Conservation (phyloP, 2,113 vertebrate genomes). For the Poicephalus gulielmi region DNA sequence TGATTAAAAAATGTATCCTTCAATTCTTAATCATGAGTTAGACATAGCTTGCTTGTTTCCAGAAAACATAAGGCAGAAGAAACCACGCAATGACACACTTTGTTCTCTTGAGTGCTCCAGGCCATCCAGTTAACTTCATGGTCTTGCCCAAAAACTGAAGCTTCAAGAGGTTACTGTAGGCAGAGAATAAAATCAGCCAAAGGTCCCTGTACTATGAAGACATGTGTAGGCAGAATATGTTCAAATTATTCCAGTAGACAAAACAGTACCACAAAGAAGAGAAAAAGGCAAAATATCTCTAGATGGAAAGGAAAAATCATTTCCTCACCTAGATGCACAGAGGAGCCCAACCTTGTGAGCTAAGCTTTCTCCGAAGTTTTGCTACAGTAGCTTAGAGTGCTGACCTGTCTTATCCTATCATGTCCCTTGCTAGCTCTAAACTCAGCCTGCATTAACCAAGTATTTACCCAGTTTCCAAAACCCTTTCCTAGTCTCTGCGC, state of each 20-base stretch:
- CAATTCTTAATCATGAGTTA: neutral
- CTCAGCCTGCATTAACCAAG: neutral
- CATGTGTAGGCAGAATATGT: neutral
- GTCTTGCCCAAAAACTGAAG: neutral
- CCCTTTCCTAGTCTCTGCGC: neutral
- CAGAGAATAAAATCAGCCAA: neutral
- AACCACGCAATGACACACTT: neutral
- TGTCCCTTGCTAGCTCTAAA: neutral
- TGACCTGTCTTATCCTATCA: neutral
- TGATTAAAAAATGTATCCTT: neutral
- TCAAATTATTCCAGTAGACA: neutral
- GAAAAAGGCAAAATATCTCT: neutral
- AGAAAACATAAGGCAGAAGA: neutral
- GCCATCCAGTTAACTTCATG: neutral
- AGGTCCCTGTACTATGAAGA: neutral
- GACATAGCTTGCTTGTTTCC: neutral
- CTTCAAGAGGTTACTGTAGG: neutral
- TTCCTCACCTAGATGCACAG: neutral
- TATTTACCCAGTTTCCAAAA: neutral
- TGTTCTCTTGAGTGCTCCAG: neutral
- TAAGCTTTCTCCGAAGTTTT: neutral
- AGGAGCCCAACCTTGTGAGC: fast-evolving
- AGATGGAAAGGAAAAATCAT: neutral
- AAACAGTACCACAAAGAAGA: neutral
- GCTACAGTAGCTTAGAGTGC: neutral